Evolutionary conservation across 1,140 invertebrate genomes (phyloP).

Genomic region (Bombus huntii): DNA sequence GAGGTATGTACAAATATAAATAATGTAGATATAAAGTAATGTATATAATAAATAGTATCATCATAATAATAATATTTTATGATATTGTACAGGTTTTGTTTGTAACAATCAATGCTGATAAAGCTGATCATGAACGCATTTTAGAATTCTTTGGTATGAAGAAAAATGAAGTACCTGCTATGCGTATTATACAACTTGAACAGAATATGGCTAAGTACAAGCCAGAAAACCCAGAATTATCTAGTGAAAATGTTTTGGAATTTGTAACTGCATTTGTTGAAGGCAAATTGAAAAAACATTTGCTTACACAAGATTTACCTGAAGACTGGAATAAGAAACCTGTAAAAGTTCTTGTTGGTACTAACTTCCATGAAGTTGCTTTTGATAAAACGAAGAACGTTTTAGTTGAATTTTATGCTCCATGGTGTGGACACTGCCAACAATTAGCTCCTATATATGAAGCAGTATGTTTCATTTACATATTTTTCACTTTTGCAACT

Average conservation of each 20-base stretch:
- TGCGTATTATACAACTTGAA: conserved; percentile 96
- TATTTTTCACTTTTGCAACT: background rate
- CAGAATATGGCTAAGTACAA: conserved; percentile 99
- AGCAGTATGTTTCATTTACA: conserved; percentile 73
- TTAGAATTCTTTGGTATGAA: conserved; percentile 99
- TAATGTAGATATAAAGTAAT: background rate
- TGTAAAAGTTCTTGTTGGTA: conserved; percentile 96
- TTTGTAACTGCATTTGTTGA: conserved; percentile 95
- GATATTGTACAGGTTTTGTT: conserved; percentile 88
- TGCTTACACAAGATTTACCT: conserved; percentile 96
- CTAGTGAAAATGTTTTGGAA: conserved; percentile 88
- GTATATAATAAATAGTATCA: background rate
- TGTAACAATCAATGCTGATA: conserved; percentile 97
- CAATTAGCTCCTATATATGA: conserved; percentile 98
- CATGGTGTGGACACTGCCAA: conserved; percentile 99
- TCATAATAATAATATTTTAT: background rate
- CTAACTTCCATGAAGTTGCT: conserved; percentile 98
- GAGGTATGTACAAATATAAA: conserved; percentile 84
- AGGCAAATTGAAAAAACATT: conserved; percentile 96
- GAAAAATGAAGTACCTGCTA: conserved; percentile 94
- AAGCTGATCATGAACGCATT: conserved; percentile 98
- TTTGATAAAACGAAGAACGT: conserved; percentile 95
- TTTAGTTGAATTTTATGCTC: conserved; percentile 99
- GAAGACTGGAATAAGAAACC: conserved; percentile 98
- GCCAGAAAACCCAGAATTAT: conserved; percentile 91